A percentile compares a stretch with the other conserved stretches of the same genome.
These are phyloP conservation scores for Sisyra terminalis DNA, from an alignment of 2,888 invertebrate species.

Conservation along the genomic window DNA sequence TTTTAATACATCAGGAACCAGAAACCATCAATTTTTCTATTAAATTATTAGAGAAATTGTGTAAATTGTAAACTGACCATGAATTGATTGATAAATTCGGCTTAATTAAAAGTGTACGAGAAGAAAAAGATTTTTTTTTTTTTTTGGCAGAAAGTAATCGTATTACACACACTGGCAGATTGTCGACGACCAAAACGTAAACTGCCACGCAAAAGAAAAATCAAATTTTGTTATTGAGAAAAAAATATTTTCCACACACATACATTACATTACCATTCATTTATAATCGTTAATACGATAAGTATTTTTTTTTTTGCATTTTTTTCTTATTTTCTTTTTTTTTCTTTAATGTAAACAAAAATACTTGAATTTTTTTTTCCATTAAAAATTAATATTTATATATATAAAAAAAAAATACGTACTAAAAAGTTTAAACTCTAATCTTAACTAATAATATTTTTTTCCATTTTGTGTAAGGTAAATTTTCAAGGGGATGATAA, in stretches of 20 bases:
- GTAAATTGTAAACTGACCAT: no score
- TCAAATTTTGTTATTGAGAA: no score
- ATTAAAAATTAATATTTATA: not conserved
- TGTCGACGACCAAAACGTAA: no score
- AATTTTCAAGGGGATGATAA: not conserved
- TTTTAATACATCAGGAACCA: slow-evolving; percentile 2
- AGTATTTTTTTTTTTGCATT: slow-evolving; percentile 1
- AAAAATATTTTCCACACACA: no score
- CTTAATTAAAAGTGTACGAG: no score
- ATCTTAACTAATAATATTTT: slow-evolving; percentile 3
- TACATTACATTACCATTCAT: no score
- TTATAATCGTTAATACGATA: not conserved
- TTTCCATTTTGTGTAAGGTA: not conserved
- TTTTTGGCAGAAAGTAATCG: no score
- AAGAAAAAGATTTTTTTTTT: no score
- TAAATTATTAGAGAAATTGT: not conserved
- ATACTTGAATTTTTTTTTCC: slow-evolving; percentile 1
- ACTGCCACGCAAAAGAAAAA: no score
- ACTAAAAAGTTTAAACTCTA: slow-evolving; percentile 1
- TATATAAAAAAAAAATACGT: not conserved
- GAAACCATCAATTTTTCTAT: not conserved
- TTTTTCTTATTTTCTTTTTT: not conserved
- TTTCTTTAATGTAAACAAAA: not conserved
- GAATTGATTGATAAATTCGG: no score
- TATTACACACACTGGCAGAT: no score